Conservation (phyloP, 1,140 invertebrate species). For the Camponotus vicinus region DNA sequence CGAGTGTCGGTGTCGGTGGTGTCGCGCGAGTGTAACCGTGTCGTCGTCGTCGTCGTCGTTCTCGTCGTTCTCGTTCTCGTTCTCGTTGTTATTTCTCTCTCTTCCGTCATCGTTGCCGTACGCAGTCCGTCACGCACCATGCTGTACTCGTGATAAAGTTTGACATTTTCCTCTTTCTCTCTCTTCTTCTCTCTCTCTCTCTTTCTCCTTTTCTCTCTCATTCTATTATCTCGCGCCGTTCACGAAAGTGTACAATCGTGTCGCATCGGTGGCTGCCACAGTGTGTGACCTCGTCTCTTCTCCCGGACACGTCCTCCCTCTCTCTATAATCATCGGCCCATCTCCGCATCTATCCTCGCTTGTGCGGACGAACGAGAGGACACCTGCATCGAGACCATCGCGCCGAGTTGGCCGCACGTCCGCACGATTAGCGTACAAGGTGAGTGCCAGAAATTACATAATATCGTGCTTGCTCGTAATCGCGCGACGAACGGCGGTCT, state of each 20-base stretch:
- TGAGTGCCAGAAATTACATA: constrained; percentile 72
- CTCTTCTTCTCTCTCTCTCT: not conserved
- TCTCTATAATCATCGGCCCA: constrained; percentile 14
- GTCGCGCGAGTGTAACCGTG: constrained; percentile 66
- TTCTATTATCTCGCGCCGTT: not conserved
- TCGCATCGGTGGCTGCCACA: constrained; percentile 21
- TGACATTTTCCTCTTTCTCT: constrained; percentile 39
- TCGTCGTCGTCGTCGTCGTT: constrained; percentile 19
- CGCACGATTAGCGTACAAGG: constrained; percentile 37
- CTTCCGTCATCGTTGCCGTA: constrained; percentile 24
- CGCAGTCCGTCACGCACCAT: constrained; percentile 71
- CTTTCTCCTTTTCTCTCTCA: not conserved
- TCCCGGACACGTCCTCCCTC: constrained; percentile 9
- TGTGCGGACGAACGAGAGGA: constrained; percentile 21
- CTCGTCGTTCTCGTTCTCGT: not conserved
- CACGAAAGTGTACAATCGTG: constrained; percentile 44
- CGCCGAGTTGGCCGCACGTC: constrained; percentile 39
- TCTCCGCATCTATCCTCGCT: not conserved
- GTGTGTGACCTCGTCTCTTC: constrained; percentile 56
- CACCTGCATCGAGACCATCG: constrained; percentile 2
- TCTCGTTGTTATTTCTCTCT: constrained; percentile 27
- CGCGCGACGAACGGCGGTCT: not conserved
- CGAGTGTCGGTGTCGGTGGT: constrained; percentile 78
- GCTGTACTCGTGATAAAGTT: constrained; percentile 82
- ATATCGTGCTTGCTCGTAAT: constrained; percentile 42